These are phyloP conservation scores for Siniperca chuatsi DNA, from an alignment of 2,113 vertebrate species.

Conservation along the genomic window DNA sequence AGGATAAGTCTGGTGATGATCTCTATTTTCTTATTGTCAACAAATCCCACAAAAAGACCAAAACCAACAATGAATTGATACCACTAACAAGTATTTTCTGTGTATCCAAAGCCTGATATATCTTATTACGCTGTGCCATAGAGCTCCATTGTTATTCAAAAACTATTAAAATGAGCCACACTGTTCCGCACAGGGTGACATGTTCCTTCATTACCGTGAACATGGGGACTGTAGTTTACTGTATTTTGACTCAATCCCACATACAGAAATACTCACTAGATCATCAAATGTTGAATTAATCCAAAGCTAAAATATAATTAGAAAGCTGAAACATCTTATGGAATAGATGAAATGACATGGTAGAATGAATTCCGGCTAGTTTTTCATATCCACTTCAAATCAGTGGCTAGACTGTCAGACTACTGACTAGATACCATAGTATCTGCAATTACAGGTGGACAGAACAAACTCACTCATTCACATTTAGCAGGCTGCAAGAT, in stretches of 20 bases:
- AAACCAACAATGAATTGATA: not conserved
- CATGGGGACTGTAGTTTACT: not conserved
- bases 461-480: not conserved
- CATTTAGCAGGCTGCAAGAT: not conserved
- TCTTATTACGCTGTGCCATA: not conserved
- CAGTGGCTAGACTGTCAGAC: not conserved
- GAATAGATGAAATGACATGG: not conserved
- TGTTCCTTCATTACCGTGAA: not conserved
- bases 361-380: not conserved
- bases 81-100: not conserved
- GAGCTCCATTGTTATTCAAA: not conserved
- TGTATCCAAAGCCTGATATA: not conserved
- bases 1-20: not conserved
- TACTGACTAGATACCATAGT: not conserved
- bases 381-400: not conserved
- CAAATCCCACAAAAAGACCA: not conserved
- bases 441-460: not conserved
- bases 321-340: not conserved
- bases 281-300: not conserved
- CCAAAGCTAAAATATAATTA: not conserved
- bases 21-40: not conserved
- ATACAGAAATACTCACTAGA: not conserved
- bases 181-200: not conserved
- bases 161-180: not conserved
- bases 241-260: not conserved